Evolutionary conservation across 2,888 invertebrate species (phyloP).

Genomic region (Drosophila rubida): DNA sequence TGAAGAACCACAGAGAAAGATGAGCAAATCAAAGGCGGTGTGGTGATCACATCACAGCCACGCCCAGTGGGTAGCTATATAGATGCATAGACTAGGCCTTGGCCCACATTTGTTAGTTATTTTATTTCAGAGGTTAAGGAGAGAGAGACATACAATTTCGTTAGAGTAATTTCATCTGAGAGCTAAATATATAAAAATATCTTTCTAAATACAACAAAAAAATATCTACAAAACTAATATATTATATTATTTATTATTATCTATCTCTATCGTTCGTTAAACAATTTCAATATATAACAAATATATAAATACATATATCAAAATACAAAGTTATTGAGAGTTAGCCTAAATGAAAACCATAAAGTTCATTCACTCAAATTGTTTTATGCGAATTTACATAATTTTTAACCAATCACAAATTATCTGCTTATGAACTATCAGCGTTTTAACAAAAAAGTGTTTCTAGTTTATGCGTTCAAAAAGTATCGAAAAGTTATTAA

Average conservation of each 20-base stretch:
- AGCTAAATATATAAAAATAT: slow-evolving; percentile 53
- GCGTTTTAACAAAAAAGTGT: slow-evolving; percentile 53
- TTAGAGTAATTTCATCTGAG: slow-evolving; percentile 67
- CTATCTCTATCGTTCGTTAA: slow-evolving; percentile 67
- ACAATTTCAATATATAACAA: slow-evolving; percentile 53
- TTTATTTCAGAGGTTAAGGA: slow-evolving; percentile 51
- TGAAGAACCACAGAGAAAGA: slow-evolving; percentile 52
- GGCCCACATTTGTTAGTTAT: slow-evolving; percentile 57
- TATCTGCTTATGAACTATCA: slow-evolving; percentile 58
- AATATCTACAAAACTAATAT: slow-evolving; percentile 28
- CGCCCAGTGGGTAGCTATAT: slow-evolving; percentile 46
- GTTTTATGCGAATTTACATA: slow-evolving; percentile 64
- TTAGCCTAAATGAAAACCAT: slow-evolving; percentile 61
- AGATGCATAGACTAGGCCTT: slow-evolving; percentile 39
- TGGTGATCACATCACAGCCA: slow-evolving; percentile 17
- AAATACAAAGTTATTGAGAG: slow-evolving; percentile 69
- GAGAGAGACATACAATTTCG: slow-evolving; percentile 50
- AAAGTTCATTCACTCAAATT: slow-evolving; percentile 67
- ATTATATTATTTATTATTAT: slow-evolving; percentile 30
- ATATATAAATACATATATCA: slow-evolving; percentile 22
- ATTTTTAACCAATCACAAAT: slow-evolving; percentile 46
- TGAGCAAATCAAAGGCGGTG: slow-evolving; percentile 21
- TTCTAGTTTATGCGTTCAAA: slow-evolving; percentile 69
- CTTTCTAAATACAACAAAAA: slow-evolving; percentile 14
- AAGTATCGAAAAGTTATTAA: slow-evolving; percentile 54